These are phyloP conservation scores for Netelia melanura DNA, from an alignment of 2,888 invertebrate genomes.

Conservation along the genomic window DNA sequence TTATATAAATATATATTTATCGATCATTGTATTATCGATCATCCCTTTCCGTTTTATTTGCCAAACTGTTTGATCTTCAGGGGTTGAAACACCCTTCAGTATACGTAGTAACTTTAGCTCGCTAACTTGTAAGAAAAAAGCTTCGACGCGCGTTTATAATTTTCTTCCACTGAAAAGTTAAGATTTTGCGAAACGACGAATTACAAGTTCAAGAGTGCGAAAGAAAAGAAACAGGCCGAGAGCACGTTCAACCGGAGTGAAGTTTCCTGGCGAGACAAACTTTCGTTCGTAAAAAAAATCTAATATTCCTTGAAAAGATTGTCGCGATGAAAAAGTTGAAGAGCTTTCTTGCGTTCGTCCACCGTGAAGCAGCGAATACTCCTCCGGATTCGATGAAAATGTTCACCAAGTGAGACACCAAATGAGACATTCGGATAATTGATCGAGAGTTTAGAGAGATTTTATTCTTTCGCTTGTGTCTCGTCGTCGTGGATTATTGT, in stretches of 20 bases:
- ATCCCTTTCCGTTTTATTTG: too few relatives aligned
- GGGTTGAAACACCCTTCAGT: too few relatives aligned
- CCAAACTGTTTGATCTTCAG: too few relatives aligned
- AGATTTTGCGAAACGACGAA: background rate
- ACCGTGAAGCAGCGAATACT: background rate
- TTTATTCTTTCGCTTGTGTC: background rate
- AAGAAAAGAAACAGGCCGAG: background rate
- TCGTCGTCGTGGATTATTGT: conserved; percentile 11
- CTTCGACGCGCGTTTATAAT: too few relatives aligned
- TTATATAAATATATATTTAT: too few relatives aligned
- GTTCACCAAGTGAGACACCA: background rate
- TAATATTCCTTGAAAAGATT: conserved; percentile 4
- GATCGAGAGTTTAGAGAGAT: background rate
- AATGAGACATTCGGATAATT: background rate
- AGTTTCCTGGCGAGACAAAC: background rate
- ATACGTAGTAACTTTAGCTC: too few relatives aligned
- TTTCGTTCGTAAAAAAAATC: conserved; percentile 14
- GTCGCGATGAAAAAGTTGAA: conserved; percentile 20
- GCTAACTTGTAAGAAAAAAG: too few relatives aligned
- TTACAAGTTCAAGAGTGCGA: background rate
- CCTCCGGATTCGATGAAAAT: background rate
- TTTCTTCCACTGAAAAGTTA: background rate
- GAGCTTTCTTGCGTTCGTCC: background rate
- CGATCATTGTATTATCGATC: too few relatives aligned
- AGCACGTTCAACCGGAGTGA: background rate